Percentiles rank a stretch among this genome's conserved stretches.
phyloP scores from a whole-genome alignment of 2,797 vertebrate species.

The Myotis vivesi region DNA sequence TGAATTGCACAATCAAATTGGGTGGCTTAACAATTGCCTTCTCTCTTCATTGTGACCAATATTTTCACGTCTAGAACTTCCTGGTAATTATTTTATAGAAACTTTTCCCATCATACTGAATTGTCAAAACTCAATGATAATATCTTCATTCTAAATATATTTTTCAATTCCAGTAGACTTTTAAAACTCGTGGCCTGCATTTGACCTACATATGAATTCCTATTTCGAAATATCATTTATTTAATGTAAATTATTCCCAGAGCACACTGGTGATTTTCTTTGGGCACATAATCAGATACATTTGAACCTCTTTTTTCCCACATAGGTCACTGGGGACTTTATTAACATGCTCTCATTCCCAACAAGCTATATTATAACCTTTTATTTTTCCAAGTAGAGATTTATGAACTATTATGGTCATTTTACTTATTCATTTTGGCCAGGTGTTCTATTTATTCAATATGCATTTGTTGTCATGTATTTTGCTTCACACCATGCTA shows the following conservation, averaged over 20 bases:
- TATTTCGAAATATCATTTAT: slow-evolving; percentile 40
- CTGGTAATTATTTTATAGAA: slow-evolving; percentile 16
- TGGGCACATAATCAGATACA: not conserved
- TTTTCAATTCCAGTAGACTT: slow-evolving; percentile 26
- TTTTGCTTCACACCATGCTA: not conserved
- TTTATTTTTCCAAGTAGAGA: not conserved
- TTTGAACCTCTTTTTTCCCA: not conserved
- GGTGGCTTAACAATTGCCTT: not conserved
- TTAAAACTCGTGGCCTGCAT: not conserved
- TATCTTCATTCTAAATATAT: slow-evolving; percentile 1
- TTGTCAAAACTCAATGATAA: not conserved
- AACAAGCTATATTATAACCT: not conserved
- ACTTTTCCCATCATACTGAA: not conserved
- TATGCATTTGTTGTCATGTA: not conserved
- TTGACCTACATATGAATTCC: slow-evolving; percentile 10
- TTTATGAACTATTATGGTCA: not conserved
- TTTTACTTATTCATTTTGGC: not conserved
- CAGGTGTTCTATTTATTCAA: not conserved
- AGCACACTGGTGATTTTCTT: not conserved
- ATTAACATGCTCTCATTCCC: not conserved
- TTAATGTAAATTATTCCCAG: slow-evolving; percentile 28
- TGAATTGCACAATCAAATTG: not conserved
- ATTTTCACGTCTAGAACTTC: not conserved
- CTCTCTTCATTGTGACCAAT: not conserved
- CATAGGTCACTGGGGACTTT: not conserved